Evolutionary conservation across 2,113 vertebrate genomes (phyloP).

Genomic region (Brevimyrus niger): DNA sequence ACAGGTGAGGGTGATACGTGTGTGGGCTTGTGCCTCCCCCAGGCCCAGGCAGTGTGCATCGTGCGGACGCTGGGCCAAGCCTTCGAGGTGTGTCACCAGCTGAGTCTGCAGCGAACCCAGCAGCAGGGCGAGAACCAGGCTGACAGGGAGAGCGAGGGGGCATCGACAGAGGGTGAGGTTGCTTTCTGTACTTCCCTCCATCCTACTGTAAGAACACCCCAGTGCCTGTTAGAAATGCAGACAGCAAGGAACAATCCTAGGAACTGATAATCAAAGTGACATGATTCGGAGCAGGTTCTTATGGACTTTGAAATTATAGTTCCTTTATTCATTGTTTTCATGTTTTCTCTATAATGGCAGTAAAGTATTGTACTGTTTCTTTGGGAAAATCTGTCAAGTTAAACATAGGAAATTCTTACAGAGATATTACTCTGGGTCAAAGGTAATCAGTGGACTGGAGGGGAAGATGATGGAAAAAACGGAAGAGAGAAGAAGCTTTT

Average conservation of each 20-base stretch:
- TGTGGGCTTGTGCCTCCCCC: conserved; percentile 1
- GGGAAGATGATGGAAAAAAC: conserved; percentile 29
- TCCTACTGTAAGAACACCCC: not conserved
- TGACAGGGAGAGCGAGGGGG: conserved; percentile 60
- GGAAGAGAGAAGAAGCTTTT: conserved; percentile 33
- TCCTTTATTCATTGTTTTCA: not conserved
- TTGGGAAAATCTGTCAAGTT: not conserved
- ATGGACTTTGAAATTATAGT: not conserved
- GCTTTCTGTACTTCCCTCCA: not conserved
- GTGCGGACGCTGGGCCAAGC: conserved; percentile 74
- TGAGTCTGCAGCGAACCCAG: conserved; percentile 72
- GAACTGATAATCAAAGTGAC: not conserved
- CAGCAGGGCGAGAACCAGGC: conserved; percentile 63
- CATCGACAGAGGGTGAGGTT: conserved; percentile 51
- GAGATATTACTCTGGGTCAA: not conserved
- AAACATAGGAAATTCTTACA: not conserved
- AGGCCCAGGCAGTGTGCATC: conserved; percentile 77
- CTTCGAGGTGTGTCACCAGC: conserved; percentile 78
- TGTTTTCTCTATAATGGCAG: not conserved
- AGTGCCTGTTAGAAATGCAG: not conserved
- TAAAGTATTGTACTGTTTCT: not conserved
- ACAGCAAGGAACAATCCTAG: not conserved
- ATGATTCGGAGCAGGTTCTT: not conserved
- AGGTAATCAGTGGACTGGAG: conserved; percentile 56
- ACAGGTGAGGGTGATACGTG: not conserved